Evolutionary conservation across 2,113 vertebrate species (phyloP), one percentile per base, ranked within the genome.

Genomic region (Corythaeola cristata): DNA sequence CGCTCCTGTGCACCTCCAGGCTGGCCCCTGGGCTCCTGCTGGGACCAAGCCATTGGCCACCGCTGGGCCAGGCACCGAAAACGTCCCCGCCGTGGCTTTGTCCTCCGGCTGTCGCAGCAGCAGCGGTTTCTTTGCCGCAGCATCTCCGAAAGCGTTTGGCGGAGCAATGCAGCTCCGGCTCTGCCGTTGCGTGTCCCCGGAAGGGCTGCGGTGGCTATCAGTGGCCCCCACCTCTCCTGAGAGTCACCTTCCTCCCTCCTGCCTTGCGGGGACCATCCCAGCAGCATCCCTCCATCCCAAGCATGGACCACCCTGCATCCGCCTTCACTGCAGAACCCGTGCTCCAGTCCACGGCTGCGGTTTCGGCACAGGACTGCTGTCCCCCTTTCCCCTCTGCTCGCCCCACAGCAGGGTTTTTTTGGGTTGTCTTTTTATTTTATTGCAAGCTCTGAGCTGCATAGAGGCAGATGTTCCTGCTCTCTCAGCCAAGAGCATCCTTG

Each of bases 301-400:
- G 45, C 15, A 44, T 3, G 44, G 85, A 71, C 56, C 62, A 60
- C 22, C 18, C 73, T 3, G 32, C 33, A 15, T 24, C 55, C 59
- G n/a, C 44, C 67, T 13, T 66, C 50, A 5, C 35, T 14, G 30
- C 47, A 35, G 68, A 11, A n/a, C 68, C 83, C 11, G 2, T 5
- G n/a, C 6, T 62, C 32, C 0, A 0, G 22, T 10, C 5, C 4
- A 0, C 2, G 7, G 62, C 71, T 56, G 58, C 0, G 4, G 20
- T 14, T 72, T 27, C 32, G 24, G 66, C 3, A 3, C 11, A 23
- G 62, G 30, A 6, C 2, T 11, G 69, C 26, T 26, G 27, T 4
- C 2, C 52, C 67, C n/a, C 44, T 24, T 18, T 84, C 59, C 45
- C 39, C 73, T 69, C 63, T 1, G 0, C 17, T 16, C 3, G 1